Conservation (phyloP, 2,797 vertebrate species). For the Coccyzus lansbergi region DNA sequence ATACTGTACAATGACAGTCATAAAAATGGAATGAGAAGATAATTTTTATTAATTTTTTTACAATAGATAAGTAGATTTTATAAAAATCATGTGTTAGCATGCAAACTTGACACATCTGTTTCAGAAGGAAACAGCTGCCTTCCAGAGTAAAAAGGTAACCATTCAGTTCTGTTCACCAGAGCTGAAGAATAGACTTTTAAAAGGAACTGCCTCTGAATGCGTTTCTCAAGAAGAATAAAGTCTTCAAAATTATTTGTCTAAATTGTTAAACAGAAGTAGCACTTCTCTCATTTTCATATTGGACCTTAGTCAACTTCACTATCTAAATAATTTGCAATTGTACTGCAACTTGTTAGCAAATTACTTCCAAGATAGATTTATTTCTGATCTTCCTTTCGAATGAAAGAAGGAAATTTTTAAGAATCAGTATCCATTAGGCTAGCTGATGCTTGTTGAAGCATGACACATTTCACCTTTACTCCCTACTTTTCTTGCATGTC, state of each 20-base stretch:
- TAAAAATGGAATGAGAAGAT: background rate
- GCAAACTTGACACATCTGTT: background rate
- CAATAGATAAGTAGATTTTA: background rate
- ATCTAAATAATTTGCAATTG: constrained; percentile 42
- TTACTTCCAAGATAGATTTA: background rate
- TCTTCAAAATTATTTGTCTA: background rate
- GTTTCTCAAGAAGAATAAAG: background rate
- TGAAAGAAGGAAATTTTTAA: background rate
- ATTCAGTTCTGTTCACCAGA: background rate
- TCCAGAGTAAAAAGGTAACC: background rate
- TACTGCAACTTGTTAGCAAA: background rate
- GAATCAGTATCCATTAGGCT: background rate
- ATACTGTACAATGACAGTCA: background rate
- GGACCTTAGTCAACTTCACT: background rate
- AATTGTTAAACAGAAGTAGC: background rate
- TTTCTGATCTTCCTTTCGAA: constrained; percentile 23
- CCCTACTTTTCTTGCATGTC: background rate
- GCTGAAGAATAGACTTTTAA: background rate
- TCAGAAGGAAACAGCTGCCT: background rate
- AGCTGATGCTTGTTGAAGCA: background rate
- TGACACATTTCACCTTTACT: rapidly evolving
- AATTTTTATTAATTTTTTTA: background rate
- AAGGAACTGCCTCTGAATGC: background rate
- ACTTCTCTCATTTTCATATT: background rate
- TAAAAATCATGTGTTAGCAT: background rate